A percentile compares a stretch with the other conserved stretches of the same genome.
These are phyloP conservation scores for Drosophila kuntzei DNA, from an alignment of 2,888 invertebrate genomes.

Conservation along the genomic window DNA sequence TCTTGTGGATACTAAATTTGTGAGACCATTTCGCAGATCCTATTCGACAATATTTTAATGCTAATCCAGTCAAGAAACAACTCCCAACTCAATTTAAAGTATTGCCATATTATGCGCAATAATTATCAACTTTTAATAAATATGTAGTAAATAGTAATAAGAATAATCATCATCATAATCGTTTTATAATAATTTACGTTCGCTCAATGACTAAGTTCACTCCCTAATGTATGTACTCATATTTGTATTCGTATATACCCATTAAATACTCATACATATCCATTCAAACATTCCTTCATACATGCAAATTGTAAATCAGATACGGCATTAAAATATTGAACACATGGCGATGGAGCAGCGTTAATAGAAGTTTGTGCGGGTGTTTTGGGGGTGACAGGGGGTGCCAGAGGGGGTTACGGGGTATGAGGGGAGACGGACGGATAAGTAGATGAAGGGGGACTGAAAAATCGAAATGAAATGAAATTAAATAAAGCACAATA, in stretches of 20 bases:
- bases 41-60: conserved; percentile 1
- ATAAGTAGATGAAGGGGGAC: conserved; percentile 11
- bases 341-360: conserved; percentile 68
- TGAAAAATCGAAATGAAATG: conserved; percentile 66
- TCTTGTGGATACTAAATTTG: conserved; percentile 2
- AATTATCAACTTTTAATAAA: conserved; percentile 45
- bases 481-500: conserved; percentile 79
- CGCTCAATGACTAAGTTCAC: conserved; percentile 56
- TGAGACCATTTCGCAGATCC: not conserved
- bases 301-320: conserved; percentile 77
- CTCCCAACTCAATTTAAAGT: not conserved
- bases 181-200: conserved; percentile 38
- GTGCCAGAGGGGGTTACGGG: not conserved
- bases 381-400: conserved; percentile 4
- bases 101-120: conserved; percentile 11
- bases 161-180: conserved; percentile 33
- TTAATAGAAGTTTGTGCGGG: conserved; percentile 58
- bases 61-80: not conserved
- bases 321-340: conserved; percentile 77
- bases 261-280: conserved; percentile 27
- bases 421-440: conserved; percentile 11
- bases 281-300: conserved; percentile 43
- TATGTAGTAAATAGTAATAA: conserved; percentile 20
- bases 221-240: conserved; percentile 25
- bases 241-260: conserved; percentile 25